Percentiles rank a stretch among this genome's conserved stretches.
These are phyloP conservation scores for Nasua narica DNA, from an alignment of 2,797 vertebrate species.

Conservation along the genomic window DNA sequence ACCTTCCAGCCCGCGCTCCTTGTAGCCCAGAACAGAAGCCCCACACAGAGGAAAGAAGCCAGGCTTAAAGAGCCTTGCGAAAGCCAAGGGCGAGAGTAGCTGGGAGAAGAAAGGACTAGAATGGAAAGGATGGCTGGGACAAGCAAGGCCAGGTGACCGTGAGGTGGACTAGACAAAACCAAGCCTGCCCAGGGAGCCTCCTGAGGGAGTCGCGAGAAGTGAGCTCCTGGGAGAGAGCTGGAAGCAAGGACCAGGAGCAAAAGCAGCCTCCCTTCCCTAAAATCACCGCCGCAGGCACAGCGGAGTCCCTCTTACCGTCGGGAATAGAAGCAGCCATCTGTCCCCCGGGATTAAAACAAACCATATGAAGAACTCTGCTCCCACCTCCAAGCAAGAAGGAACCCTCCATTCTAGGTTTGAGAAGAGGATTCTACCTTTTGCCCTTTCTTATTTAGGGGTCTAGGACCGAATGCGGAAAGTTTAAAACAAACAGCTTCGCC, in stretches of 20 bases:
- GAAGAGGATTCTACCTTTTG: background rate
- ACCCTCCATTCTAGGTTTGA: background rate
- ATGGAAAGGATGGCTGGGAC: conserved; percentile 1
- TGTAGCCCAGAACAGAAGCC: conserved; percentile 27
- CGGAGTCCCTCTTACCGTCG: background rate
- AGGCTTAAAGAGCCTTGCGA: conserved; percentile 21
- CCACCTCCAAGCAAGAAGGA: background rate
- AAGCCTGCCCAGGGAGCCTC: background rate
- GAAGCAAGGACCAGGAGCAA: background rate
- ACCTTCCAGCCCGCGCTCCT: background rate
- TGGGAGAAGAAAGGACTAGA: background rate
- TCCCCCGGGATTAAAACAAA: conserved; percentile 23
- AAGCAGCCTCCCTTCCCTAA: background rate
- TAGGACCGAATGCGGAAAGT: background rate
- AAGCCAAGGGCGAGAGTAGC: background rate
- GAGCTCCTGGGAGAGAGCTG: background rate
- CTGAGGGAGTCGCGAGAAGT: background rate
- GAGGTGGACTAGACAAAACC: background rate
- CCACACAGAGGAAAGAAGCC: background rate
- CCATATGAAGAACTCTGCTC: background rate
- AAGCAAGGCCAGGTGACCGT: conserved; percentile 7
- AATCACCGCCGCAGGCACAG: background rate
- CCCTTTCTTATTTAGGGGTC: background rate
- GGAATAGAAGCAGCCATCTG: background rate
- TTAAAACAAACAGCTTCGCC: background rate